Base-by-base conservation (phyloP, 2,888 invertebrate genomes). In the Dicyrtoma fusca region DNA sequence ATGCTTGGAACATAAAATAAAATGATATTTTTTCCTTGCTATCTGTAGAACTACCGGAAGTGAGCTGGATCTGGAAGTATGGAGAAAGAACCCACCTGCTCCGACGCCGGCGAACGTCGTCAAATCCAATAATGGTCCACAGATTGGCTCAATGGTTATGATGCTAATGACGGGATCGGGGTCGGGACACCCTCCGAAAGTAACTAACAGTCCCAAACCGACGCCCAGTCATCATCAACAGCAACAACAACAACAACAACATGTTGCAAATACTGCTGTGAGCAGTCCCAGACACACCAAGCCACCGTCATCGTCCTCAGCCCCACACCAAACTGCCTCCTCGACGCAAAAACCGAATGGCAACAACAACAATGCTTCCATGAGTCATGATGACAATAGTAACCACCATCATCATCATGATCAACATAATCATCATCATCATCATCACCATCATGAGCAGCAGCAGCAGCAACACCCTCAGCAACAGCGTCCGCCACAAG, bases 21-120 rank as follows among this genome's bases (percentile, higher is more conserved):
- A 34, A 34, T 34, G 34, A 34, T 62, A 1, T 51, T 26, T 19
- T 64, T 64, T 13, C 42, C 55, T 61, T 19, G 51, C 45, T 44
- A 10, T 14, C n/a, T 34, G 49, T 62, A 79, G 79, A 61, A 75
- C 77, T 51, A 78, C 79, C 0, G 76, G 78, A 6, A 72, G 53
- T 19, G 72, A 71, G 19, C 51, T 79, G 59, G 73, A 77, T 8
- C 66, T 79, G 45, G 76, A 78, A 74, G 73, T 79, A 1, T 79
- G 79, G 79, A 57, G 79, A 70, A 78, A 76, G 57, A 59, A 74
- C 62, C 64, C 63, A n/a, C 55, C 63, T 13, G 62, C 44, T 44
- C 44, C 62, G 2, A 53, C 66, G 14, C 25, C 57, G 11, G 25
- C 57, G 6, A 53, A 34, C 14, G 51, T 49, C n/a, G 23, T 49